Percentiles rank a stretch among this genome's conserved stretches.
These are phyloP conservation scores for Euplagia quadripunctaria DNA, from an alignment of 2,888 invertebrate genomes.

Conservation along the genomic window DNA sequence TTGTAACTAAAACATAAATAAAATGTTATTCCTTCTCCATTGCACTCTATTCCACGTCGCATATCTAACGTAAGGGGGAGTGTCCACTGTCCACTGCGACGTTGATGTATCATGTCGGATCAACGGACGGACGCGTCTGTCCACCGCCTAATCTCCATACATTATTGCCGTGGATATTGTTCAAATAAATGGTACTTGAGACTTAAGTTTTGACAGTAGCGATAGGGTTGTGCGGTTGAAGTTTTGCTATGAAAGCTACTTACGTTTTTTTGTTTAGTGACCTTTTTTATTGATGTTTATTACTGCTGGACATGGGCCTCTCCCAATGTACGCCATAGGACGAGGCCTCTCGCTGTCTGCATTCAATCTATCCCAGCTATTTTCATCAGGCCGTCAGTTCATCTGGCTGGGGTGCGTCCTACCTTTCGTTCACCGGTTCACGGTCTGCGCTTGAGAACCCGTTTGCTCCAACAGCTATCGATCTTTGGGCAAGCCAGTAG, in stretches of 20 bases:
- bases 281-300: not conserved
- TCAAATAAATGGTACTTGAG: slow-evolving; percentile 85
- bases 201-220: slow-evolving; percentile 77
- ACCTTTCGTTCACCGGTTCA: no score
- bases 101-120: slow-evolving; percentile 88
- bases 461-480: no score
- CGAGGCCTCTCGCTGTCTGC: no score
- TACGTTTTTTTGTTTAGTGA: not conserved
- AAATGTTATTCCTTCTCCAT: slow-evolving; percentile 52
- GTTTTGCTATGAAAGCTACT: slow-evolving; percentile 14
- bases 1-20: not conserved
- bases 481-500: no score
- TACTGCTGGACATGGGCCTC: not conserved
- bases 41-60: slow-evolving; percentile 23
- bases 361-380: no score
- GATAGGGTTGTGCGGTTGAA: slow-evolving; percentile 45
- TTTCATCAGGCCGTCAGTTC: no score
- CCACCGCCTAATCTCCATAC: slow-evolving; percentile 86
- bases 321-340: not conserved
- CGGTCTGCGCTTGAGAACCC: no score
- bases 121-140: slow-evolving; percentile 82
- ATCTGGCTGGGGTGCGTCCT: no score
- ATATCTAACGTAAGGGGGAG: slow-evolving; percentile 68
- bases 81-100: slow-evolving; percentile 82
- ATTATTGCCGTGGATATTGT: slow-evolving; percentile 82